phyloP scores from a whole-genome alignment of 2,113 vertebrate genomes.

The Centrocercus urophasianus region DNA sequence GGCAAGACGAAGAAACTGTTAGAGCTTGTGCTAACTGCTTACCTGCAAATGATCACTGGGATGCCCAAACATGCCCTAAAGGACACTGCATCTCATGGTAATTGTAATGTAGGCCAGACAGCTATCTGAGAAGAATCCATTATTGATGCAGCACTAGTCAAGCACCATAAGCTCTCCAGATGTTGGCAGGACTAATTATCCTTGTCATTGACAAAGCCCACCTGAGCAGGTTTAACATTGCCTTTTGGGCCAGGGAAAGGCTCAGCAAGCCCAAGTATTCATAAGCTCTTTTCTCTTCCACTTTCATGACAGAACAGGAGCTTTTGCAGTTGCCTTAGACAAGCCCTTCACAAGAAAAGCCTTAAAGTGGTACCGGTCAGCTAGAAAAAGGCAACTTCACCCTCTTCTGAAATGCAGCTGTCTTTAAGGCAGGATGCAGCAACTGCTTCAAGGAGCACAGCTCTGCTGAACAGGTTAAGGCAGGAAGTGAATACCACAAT shows the following conservation, averaged over 20 bases:
- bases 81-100: not conserved
- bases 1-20: constrained; percentile 4
- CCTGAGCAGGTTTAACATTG: fast-evolving
- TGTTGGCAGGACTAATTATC: not conserved
- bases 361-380: not conserved
- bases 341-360: not conserved
- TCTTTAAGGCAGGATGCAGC: constrained; percentile 24
- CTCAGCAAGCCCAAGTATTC: not conserved
- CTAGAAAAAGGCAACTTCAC: not conserved
- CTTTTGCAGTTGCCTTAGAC: not conserved
- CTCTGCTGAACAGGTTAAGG: constrained; percentile 52
- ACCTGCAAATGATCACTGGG: not conserved
- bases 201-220: not conserved
- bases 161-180: not conserved
- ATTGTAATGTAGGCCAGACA: not conserved
- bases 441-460: not conserved
- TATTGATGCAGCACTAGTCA: not conserved
- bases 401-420: not conserved
- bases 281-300: not conserved
- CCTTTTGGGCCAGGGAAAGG: not conserved
- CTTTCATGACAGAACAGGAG: not conserved
- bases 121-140: not conserved
- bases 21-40: constrained; percentile 43
- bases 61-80: constrained; percentile 54
- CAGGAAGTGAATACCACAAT: constrained; percentile 64